A percentile compares a stretch with the other conserved stretches of the same genome.
Evolutionary conservation across 2,113 vertebrate genomes (phyloP).

Genomic region (Antechinus stuartii): DNA sequence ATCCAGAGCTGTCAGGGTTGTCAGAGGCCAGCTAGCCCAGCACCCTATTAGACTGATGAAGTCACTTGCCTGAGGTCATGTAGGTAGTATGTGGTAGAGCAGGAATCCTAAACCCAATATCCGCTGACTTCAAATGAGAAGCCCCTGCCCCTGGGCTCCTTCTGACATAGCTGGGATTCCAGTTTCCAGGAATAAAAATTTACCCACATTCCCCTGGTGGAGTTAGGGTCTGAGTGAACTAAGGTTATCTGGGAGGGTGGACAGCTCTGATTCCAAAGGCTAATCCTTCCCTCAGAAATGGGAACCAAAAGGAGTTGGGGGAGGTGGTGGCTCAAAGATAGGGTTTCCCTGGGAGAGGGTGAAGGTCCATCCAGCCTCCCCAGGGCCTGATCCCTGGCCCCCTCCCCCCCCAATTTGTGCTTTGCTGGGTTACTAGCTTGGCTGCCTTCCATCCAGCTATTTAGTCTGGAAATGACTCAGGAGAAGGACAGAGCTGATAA

Average conservation of each 20-base stretch:
- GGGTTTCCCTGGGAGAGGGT: neutral
- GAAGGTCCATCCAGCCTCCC: neutral
- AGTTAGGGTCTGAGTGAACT: neutral
- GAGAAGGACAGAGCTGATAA: neutral
- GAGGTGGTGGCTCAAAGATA: neutral
- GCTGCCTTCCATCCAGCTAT: neutral
- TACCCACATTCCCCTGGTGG: neutral
- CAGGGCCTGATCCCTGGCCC: neutral
- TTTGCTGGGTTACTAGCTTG: neutral
- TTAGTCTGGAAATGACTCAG: neutral
- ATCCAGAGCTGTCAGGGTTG: neutral
- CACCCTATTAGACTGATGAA: neutral
- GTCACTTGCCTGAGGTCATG: neutral
- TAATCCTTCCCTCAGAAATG: neutral
- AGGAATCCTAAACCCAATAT: neutral
- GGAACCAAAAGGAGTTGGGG: neutral
- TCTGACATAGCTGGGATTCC: neutral
- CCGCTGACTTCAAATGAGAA: neutral
- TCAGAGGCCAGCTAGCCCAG: neutral
- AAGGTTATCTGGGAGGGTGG: neutral
- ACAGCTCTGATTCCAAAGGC: neutral
- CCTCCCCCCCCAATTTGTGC: neutral
- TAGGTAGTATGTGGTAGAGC: neutral
- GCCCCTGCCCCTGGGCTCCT: neutral
- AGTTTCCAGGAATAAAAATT: neutral